phyloP scores from a whole-genome alignment of 1,140 invertebrate species.

The Drosophila athabasca region DNA sequence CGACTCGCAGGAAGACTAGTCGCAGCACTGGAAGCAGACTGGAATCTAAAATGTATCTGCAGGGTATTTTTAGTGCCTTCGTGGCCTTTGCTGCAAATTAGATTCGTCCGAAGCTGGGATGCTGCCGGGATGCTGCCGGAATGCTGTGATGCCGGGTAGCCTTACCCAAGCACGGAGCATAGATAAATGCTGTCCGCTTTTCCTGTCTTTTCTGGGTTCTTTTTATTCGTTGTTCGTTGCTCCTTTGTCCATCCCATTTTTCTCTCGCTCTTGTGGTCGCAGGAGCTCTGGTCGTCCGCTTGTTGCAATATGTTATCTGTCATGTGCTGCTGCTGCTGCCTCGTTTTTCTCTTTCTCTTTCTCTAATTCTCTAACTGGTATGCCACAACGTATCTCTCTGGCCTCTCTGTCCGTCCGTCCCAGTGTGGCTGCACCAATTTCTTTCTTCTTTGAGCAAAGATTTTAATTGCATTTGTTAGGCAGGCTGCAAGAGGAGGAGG shows the following conservation, averaged over 20 bases:
- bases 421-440: slow-evolving; percentile 44
- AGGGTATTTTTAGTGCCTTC: slow-evolving; percentile 8
- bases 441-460: slow-evolving; percentile 47
- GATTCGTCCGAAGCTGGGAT: slow-evolving; percentile 41
- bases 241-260: too few relatives aligned
- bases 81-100: slow-evolving; percentile 53
- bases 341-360: slow-evolving; percentile 4
- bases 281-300: background rate
- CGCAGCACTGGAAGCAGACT: background rate
- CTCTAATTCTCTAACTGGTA: too few relatives aligned
- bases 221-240: background rate
- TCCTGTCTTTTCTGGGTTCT: background rate
- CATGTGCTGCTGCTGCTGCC: background rate
- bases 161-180: slow-evolving; percentile 19
- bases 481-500: slow-evolving; percentile 28
- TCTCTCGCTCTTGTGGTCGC: too few relatives aligned
- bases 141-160: slow-evolving; percentile 6
- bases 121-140: background rate
- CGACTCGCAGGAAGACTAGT: background rate
- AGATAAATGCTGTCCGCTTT: slow-evolving; percentile 43
- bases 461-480: slow-evolving; percentile 75
- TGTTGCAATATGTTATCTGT: slow-evolving; percentile 26
- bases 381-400: too few relatives aligned
- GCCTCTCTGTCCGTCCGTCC: too few relatives aligned
- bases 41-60: slow-evolving; percentile 27